These are phyloP conservation scores for Etheostoma perlongum DNA, from an alignment of 2,797 vertebrate species.

Conservation along the genomic window DNA sequence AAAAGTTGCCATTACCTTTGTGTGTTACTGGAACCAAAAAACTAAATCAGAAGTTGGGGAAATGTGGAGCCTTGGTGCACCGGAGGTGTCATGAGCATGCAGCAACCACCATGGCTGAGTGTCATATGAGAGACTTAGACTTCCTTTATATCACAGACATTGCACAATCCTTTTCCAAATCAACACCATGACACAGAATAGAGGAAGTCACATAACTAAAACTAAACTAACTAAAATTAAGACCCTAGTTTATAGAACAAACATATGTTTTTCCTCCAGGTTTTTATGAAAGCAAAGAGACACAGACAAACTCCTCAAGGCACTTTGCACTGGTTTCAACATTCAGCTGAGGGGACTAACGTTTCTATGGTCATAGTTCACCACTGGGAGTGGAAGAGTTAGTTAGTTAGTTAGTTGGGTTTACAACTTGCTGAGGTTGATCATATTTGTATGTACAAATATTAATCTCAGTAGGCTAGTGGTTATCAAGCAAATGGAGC, in stretches of 20 bases:
- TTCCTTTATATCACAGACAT: conserved; percentile 4
- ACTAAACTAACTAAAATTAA: not conserved
- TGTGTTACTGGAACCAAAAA: not conserved
- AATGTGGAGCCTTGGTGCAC: not conserved
- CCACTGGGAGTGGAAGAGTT: too few relatives aligned
- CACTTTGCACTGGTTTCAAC: not conserved
- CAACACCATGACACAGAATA: not conserved
- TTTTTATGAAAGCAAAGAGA: not conserved
- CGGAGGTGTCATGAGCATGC: not conserved
- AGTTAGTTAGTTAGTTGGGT: not conserved
- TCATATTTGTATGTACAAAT: not conserved
- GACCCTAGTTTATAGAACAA: not conserved
- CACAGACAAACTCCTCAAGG: not conserved
- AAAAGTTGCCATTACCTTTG: not conserved
- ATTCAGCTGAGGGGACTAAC: not conserved
- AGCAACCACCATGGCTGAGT: not conserved
- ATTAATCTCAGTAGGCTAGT: not conserved
- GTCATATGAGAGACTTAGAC: conserved; percentile 29
- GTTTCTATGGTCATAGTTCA: not conserved
- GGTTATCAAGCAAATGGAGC: not conserved
- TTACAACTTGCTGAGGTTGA: not conserved
- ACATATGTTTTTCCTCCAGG: not conserved
- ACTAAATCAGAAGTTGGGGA: not conserved
- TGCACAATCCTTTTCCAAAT: not conserved
- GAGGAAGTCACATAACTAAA: not conserved